Evolutionary conservation across 2,888 invertebrate genomes (phyloP), one percentile per base, ranked within the genome.

Genomic region (Trachelus troglodyta): DNA sequence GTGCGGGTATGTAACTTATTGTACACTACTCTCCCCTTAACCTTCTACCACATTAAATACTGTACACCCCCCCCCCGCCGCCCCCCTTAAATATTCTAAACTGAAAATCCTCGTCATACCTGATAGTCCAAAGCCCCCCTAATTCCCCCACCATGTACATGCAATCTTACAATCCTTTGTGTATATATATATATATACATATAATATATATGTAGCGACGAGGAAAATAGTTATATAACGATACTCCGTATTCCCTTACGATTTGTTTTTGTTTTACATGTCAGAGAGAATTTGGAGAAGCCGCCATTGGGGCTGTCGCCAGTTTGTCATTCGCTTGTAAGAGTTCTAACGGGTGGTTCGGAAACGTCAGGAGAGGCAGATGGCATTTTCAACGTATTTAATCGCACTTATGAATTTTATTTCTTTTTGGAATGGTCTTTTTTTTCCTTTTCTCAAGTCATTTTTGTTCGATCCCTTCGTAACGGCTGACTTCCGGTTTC

Each of bases 1-100:
- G 87, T 88, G 88, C 87, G 90, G 86, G 86, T 90, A 88, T 87
- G 83, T 90, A 87, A 89, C 86, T 87, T 88, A 89, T 89, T 89
- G 87, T 87, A 86, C 83, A 84, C 85, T 86, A 83, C 81, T 86
- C 81, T 80, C 83, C 83, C 80, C 35, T 12, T 35, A 3, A 0
- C 40, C 15, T 23, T 23, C 15, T 56, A 9, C 23, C 56, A 23
- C 56, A 23, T 2, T 23, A 1, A 56, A 9, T 56, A 23, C 9
- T 23, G 1, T 40, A 40, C 37, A 12, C 0, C 35, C 0, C 35
- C 11, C 35, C 35, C 35, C 3, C 35, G 11, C 35, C 0, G 11
- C 0, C 0, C 3, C 35, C 12, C 3, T 12, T 12, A 35, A 35
- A 56, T 56, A 56, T 56, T 56, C 6, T 56, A 56, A 2, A 23